These are phyloP conservation scores for Scaptodrosophila latifasciaeformis DNA, from an alignment of 2,888 invertebrate species.

Conservation along the genomic window DNA sequence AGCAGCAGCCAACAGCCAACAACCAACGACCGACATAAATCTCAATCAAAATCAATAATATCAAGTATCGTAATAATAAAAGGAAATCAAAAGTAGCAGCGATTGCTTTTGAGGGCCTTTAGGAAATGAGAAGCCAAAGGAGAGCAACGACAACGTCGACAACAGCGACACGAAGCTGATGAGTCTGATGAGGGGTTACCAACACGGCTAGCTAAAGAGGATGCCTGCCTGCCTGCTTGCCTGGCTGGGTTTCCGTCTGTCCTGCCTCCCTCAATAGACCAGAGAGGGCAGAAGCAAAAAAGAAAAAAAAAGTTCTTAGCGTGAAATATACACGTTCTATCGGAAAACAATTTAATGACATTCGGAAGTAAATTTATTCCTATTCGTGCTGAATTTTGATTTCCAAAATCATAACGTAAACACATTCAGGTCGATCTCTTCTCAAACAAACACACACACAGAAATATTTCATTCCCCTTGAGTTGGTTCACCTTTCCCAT, in stretches of 20 bases:
- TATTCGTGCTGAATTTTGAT: constrained; percentile 72
- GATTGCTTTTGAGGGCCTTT: too few relatives aligned
- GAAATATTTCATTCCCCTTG: too few relatives aligned
- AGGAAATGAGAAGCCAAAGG: not conserved
- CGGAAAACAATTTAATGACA: constrained; percentile 74
- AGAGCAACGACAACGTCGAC: not conserved
- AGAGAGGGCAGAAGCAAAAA: too few relatives aligned
- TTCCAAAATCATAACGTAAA: constrained; percentile 68
- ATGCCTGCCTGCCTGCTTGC: constrained; percentile 10
- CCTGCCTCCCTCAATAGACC: not conserved
- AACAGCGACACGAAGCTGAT: not conserved
- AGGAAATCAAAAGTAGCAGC: constrained; percentile 44
- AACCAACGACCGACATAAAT: constrained; percentile 51
- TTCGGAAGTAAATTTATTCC: constrained; percentile 73
- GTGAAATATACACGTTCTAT: constrained; percentile 70
- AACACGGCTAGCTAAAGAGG: constrained; percentile 8
- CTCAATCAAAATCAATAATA: constrained; percentile 70
- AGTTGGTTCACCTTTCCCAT: too few relatives aligned
- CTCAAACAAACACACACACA: too few relatives aligned
- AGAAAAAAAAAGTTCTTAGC: constrained; percentile 56
- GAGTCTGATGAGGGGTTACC: not conserved
- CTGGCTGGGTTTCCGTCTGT: not conserved
- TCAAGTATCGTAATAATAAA: constrained; percentile 65
- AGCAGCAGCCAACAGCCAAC: constrained; percentile 12
- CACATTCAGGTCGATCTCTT: constrained; percentile 53